Evolutionary conservation across 2,797 vertebrate species (phyloP).

Genomic region (Gymnopithys bicolor): DNA sequence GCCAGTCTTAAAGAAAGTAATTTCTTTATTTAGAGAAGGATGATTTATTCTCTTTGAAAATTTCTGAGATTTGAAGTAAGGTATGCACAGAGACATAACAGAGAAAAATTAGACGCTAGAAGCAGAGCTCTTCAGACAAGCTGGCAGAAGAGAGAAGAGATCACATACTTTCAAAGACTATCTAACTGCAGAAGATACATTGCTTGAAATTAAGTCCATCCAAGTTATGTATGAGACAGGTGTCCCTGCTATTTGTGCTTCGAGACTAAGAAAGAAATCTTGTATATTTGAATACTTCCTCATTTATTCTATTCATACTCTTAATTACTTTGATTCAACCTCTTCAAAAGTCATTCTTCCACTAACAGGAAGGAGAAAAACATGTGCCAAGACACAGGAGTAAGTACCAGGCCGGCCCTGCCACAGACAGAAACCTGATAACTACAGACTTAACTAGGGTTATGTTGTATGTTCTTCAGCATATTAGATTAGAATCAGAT

Average conservation of each 20-base stretch:
- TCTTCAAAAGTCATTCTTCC: background rate
- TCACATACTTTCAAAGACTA: background rate
- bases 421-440: background rate
- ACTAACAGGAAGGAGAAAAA: background rate
- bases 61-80: background rate
- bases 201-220: background rate
- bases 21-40: background rate
- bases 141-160: background rate
- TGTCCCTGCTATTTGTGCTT: background rate
- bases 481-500: background rate
- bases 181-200: background rate
- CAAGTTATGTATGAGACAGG: background rate
- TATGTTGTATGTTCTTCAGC: background rate
- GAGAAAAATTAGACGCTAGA: background rate
- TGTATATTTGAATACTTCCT: background rate
- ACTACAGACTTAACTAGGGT: background rate
- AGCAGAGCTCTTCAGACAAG: conserved; percentile 7
- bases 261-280: background rate
- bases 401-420: background rate
- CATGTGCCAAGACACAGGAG: background rate
- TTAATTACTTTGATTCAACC: background rate
- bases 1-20: background rate
- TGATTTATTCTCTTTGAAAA: background rate
- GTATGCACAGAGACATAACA: background rate
- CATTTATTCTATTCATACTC: background rate